Conservation (phyloP, 2,888 invertebrate genomes). For the Dastarcus helophoroides region DNA sequence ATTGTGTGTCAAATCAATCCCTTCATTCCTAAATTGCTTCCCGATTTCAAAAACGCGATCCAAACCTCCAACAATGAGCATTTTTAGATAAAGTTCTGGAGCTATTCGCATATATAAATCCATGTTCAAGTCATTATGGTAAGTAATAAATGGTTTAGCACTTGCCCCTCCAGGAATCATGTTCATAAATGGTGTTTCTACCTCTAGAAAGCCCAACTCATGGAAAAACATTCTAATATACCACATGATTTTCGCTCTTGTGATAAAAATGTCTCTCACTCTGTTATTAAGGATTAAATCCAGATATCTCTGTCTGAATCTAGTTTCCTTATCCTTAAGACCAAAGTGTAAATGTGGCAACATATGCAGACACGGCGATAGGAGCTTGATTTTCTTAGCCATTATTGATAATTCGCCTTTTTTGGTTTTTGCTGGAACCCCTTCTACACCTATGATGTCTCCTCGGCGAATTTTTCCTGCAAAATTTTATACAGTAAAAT, state of each 20-base stretch:
- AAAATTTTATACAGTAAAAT: too few relatives aligned
- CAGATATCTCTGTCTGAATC: conserved; percentile 64
- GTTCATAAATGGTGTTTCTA: conserved; percentile 99
- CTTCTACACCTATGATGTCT: conserved; percentile 84
- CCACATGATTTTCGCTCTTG: conserved; percentile 72
- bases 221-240: conserved; percentile 84
- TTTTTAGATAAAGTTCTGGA: conserved; percentile 96
- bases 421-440: conserved; percentile 86
- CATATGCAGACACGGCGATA: conserved; percentile 97
- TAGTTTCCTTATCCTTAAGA: conserved; percentile 92
- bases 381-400: conserved; percentile 68
- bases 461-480: conserved; percentile 81
- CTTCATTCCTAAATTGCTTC: conserved; percentile 93
- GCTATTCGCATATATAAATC: conserved; percentile 96
- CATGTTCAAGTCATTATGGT: conserved; percentile 98
- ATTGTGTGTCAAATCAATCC: conserved; percentile 97
- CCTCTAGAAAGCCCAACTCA: conserved; percentile 88
- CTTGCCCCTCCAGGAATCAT: conserved; percentile 98
- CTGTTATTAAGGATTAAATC: conserved; percentile 92
- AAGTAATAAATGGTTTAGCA: conserved; percentile 96
- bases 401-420: conserved; percentile 95
- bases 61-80: conserved; percentile 94
- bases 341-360: conserved; percentile 96
- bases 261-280: conserved; percentile 81
- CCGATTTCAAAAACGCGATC: conserved; percentile 81